These are phyloP conservation scores for Drosophila testacea DNA, from an alignment of 2,888 invertebrate species.

Conservation along the genomic window DNA sequence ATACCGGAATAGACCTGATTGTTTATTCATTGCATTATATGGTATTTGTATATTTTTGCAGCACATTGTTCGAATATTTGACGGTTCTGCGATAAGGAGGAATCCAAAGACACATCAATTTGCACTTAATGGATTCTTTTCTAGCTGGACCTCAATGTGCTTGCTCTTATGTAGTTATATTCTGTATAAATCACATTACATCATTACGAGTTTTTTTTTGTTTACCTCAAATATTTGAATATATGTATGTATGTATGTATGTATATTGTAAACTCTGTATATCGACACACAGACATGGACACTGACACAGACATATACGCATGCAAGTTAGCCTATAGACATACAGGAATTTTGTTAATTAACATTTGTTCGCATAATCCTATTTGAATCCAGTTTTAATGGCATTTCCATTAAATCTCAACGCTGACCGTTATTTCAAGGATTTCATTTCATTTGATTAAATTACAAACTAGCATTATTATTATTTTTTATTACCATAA, in stretches of 20 bases:
- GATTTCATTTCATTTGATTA: background rate
- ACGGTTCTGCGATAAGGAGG: conserved; percentile 14
- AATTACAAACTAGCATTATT: background rate
- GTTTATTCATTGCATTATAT: background rate
- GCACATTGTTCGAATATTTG: background rate
- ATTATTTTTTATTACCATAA: background rate
- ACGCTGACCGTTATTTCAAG: conserved; percentile 1
- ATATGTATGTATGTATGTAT: background rate
- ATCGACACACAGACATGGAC: conserved; percentile 10
- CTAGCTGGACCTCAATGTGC: conserved; percentile 12
- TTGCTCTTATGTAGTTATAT: background rate
- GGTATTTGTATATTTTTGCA: background rate
- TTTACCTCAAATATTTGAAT: conserved; percentile 11
- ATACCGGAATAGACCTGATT: too few relatives aligned
- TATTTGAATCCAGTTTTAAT: conserved; percentile 22
- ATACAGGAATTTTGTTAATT: conserved; percentile 33
- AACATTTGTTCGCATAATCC: conserved; percentile 26
- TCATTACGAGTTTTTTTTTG: conserved; percentile 10
- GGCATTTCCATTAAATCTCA: conserved; percentile 7
- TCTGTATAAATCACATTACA: conserved; percentile 21
- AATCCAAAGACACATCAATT: background rate
- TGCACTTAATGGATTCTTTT: background rate
- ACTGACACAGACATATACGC: conserved; percentile 3
- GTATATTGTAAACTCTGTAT: background rate
- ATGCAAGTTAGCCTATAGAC: conserved; percentile 16